phyloP scores from a whole-genome alignment of 1,140 invertebrate species.

The Psilanteris sp. region DNA sequence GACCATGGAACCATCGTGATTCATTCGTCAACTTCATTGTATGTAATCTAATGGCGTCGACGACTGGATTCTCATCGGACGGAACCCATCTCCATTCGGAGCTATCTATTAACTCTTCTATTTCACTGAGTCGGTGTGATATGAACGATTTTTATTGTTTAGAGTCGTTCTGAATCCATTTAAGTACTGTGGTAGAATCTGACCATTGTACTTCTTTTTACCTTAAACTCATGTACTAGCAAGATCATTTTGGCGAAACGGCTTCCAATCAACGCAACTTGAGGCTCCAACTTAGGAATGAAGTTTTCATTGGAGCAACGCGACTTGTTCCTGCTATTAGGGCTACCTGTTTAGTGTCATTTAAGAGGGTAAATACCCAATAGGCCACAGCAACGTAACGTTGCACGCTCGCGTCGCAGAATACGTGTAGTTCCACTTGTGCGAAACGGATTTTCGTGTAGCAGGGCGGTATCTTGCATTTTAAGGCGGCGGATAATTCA shows the following conservation, averaged over 20 bases:
- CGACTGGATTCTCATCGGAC: constrained; percentile 56
- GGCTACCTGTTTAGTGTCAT: neutral
- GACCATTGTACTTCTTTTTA: constrained; percentile 18
- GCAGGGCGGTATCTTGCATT: neutral
- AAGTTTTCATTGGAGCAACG: constrained; percentile 50
- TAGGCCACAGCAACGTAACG: constrained; percentile 45
- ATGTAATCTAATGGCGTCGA: constrained; percentile 30
- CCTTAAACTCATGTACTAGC: neutral
- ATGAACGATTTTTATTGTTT: constrained; percentile 72
- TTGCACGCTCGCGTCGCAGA: constrained; percentile 68
- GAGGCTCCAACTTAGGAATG: constrained; percentile 65
- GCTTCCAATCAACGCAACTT: constrained; percentile 62
- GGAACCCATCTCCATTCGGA: constrained; percentile 63
- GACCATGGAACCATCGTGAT: neutral
- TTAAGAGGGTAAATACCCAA: neutral
- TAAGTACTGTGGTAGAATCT: constrained; percentile 60
- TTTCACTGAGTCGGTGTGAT: constrained; percentile 71
- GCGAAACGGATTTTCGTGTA: neutral
- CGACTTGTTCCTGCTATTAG: constrained; percentile 27
- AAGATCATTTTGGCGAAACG: constrained; percentile 8
- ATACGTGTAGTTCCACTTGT: constrained; percentile 68
- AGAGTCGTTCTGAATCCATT: constrained; percentile 11
- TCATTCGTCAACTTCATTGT: neutral
- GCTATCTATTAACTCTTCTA: constrained; percentile 56
- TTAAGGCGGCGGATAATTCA: neutral